phyloP scores from a whole-genome alignment of 2,888 invertebrate genomes.

The Xestia rhomboidea region DNA sequence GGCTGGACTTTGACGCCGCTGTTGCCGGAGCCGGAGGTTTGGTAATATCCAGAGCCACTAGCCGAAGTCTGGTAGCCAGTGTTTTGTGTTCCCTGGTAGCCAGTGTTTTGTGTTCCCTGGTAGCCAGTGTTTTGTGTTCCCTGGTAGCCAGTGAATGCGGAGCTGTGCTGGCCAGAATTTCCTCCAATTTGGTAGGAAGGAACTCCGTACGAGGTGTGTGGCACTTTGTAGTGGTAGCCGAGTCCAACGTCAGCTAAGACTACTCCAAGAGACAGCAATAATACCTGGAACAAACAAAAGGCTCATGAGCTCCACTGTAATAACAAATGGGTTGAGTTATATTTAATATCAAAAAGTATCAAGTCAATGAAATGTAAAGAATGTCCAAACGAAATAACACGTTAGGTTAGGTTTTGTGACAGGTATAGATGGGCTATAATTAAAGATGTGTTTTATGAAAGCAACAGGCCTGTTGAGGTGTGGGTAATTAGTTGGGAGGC shows the following conservation, averaged over 20 bases:
- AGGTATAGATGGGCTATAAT: background rate
- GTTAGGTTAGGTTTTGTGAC: background rate
- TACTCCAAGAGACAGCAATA: slow-evolving; percentile 76
- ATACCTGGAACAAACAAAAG: slow-evolving; percentile 77
- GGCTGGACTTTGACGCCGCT: slow-evolving; percentile 52
- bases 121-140: slow-evolving; percentile 34
- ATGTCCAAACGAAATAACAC: background rate
- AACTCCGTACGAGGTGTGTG: slow-evolving; percentile 83
- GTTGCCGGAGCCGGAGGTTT: slow-evolving; percentile 29
- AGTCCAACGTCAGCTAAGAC: slow-evolving; percentile 81
- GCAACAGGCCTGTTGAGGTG: slow-evolving; percentile 23
- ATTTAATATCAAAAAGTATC: background rate
- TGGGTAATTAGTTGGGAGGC: slow-evolving; percentile 21
- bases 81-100: slow-evolving; percentile 21
- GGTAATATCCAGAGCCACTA: slow-evolving; percentile 45
- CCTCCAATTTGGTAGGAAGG: slow-evolving; percentile 78
- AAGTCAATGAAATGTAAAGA: background rate
- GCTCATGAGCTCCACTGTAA: slow-evolving; percentile 26
- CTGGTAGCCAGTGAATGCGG: slow-evolving; percentile 54
- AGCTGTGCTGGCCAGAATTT: slow-evolving; percentile 68
- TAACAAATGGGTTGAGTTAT: slow-evolving; percentile 10
- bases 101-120: background rate
- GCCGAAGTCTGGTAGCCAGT: slow-evolving; percentile 27
- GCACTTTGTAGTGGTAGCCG: slow-evolving; percentile 85
- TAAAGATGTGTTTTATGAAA: slow-evolving; percentile 12